Conservation (phyloP, 2,888 invertebrate species). For the Cyaniris semiargus region DNA sequence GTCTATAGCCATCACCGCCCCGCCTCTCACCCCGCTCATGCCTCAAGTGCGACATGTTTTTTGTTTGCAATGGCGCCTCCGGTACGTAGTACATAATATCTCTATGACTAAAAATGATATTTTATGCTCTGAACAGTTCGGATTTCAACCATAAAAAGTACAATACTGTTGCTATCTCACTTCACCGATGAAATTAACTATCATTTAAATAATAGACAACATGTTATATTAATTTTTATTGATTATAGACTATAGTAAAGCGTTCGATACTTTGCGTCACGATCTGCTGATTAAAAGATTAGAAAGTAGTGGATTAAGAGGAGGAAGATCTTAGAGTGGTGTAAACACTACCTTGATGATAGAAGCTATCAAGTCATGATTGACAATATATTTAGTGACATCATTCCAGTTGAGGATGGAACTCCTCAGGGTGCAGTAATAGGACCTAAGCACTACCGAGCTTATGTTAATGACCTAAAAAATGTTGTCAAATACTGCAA, state of each 20-base stretch:
- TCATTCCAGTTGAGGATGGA: constrained; percentile 24
- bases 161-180: too few relatives aligned
- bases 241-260: constrained; percentile 25
- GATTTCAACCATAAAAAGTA: too few relatives aligned
- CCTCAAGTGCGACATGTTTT: too few relatives aligned
- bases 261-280: too few relatives aligned
- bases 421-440: constrained; percentile 39
- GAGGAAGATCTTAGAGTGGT: constrained; percentile 35
- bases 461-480: constrained; percentile 18
- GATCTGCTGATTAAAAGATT: constrained; percentile 22
- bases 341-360: constrained; percentile 35
- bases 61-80: too few relatives aligned
- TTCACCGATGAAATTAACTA: not conserved
- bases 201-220: not conserved
- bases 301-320: constrained; percentile 33
- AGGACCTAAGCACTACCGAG: constrained; percentile 29
- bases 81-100: too few relatives aligned
- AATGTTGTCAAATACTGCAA: too few relatives aligned
- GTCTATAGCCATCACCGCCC: too few relatives aligned
- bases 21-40: too few relatives aligned
- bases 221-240: too few relatives aligned
- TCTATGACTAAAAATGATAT: too few relatives aligned
- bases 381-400: not conserved
- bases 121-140: too few relatives aligned
- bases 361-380: constrained; percentile 11